Conservation (phyloP, 2,888 invertebrate species). For the Athalia circularis region DNA sequence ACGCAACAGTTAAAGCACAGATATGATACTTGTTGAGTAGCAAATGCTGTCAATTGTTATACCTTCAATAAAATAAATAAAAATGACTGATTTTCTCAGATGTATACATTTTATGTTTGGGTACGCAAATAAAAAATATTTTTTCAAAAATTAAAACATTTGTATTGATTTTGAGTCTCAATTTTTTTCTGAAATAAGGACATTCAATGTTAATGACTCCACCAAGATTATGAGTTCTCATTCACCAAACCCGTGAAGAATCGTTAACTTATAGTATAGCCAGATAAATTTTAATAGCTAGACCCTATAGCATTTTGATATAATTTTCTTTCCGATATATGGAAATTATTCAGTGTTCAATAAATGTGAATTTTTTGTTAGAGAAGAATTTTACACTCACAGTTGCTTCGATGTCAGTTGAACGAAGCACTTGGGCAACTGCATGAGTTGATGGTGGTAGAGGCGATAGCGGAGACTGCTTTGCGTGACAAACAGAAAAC, state of each 20-base stretch:
- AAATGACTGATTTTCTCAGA: background rate
- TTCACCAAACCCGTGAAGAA: conserved; percentile 24
- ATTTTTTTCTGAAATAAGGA: background rate
- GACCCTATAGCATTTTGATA: background rate
- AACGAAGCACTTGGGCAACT: conserved; percentile 64
- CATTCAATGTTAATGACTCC: conserved; percentile 7
- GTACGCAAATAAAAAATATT: background rate
- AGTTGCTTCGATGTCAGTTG: conserved; percentile 64
- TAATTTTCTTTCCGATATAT: conserved; percentile 17
- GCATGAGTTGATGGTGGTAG: conserved; percentile 60
- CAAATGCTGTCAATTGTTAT: background rate
- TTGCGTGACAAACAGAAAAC: conserved; percentile 70
- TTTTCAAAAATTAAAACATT: background rate
- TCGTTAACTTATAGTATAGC: conserved; percentile 20
- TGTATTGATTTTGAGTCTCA: background rate
- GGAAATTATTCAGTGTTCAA: background rate
- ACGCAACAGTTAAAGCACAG: conserved; percentile 34
- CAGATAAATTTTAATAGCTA: conserved; percentile 10
- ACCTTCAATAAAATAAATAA: background rate
- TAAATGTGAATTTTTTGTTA: conserved; percentile 29
- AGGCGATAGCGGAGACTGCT: conserved; percentile 69
- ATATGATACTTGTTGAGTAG: background rate
- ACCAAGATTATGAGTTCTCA: conserved; percentile 8
- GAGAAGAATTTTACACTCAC: conserved; percentile 65
- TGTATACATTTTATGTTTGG: background rate